A percentile compares a stretch with the other conserved stretches of the same genome.
Conservation (phyloP, 1,140 invertebrate genomes). For the Acromyrmex charruanus region DNA sequence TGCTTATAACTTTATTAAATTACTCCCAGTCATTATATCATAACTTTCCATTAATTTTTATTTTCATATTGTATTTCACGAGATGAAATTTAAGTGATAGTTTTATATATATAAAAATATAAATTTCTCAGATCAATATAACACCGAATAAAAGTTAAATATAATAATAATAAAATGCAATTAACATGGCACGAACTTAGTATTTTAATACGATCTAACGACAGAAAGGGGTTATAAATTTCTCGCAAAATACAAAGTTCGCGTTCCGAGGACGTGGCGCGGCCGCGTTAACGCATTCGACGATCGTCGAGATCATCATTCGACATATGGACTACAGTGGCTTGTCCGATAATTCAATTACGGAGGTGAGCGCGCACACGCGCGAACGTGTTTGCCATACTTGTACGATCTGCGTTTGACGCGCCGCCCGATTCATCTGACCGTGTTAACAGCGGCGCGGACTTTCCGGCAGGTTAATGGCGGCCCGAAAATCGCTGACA, state of each 20-base stretch:
- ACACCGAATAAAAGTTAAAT: neutral
- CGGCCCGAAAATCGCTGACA: conserved; percentile 66
- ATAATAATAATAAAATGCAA: neutral
- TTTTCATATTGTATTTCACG: neutral
- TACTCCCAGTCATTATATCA: neutral
- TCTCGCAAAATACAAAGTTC: conserved; percentile 64
- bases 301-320: conserved; percentile 71
- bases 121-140: neutral
- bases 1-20: too few species aligned
- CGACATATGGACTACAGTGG: conserved; percentile 75
- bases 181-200: neutral
- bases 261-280: neutral
- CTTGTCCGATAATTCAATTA: conserved; percentile 75
- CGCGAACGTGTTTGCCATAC: conserved; percentile 71
- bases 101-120: neutral
- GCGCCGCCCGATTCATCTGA: conserved; percentile 70
- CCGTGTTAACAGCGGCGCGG: conserved; percentile 73
- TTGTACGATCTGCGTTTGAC: conserved; percentile 77
- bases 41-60: neutral
- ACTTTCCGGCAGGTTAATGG: conserved; percentile 71
- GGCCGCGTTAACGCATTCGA: conserved; percentile 55
- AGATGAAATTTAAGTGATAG: neutral
- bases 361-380: conserved; percentile 27
- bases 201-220: conserved; percentile 56
- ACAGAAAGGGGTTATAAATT: conserved; percentile 51